These are phyloP conservation scores for Daphoenositta chrysoptera DNA, from an alignment of 2,113 vertebrate species.

Conservation along the genomic window DNA sequence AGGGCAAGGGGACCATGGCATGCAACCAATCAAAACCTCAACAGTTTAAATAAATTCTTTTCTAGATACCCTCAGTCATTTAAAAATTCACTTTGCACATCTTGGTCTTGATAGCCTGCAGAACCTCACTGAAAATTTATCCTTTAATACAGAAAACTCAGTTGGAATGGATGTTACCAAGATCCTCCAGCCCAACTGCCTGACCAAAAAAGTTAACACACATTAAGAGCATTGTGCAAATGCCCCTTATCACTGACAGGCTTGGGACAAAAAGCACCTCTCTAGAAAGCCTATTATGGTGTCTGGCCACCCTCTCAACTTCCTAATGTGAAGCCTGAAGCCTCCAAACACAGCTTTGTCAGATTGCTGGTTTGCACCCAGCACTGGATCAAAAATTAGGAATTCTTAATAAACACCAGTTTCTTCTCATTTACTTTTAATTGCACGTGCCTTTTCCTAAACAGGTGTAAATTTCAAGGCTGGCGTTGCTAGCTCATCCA, in stretches of 20 bases:
- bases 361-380: neutral
- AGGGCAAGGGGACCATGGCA: neutral
- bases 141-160: neutral
- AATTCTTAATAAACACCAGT: neutral
- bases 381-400: neutral
- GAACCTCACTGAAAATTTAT: neutral
- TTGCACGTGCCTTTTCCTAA: neutral
- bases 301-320: neutral
- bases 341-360: neutral
- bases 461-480: neutral
- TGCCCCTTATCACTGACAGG: neutral
- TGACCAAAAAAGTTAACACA: neutral
- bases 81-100: neutral
- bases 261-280: neutral
- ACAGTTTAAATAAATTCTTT: neutral
- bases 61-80: neutral
- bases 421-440: neutral
- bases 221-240: neutral
- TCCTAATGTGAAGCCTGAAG: neutral
- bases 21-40: neutral
- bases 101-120: neutral
- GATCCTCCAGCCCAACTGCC: neutral
- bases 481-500: neutral
- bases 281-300: neutral
- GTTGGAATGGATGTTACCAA: fast-evolving